These are phyloP conservation scores for Ptychodera flava DNA, from an alignment of 35 echinoderm and acorn worm species.

Conservation along the genomic window DNA sequence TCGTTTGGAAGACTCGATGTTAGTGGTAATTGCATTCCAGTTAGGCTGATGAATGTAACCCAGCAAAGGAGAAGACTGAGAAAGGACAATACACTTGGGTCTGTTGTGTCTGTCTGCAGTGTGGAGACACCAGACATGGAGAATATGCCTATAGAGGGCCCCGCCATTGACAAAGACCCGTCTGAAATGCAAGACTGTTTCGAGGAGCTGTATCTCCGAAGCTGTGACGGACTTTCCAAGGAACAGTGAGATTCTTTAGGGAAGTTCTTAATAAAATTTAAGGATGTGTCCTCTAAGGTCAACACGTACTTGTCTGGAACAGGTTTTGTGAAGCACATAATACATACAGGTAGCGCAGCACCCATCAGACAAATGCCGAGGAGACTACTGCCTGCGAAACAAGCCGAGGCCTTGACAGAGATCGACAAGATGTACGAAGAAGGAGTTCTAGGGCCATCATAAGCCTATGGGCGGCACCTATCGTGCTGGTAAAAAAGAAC, in stretches of 20 bases:
- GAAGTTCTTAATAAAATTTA: constrained; percentile 6
- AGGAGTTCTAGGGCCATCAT: not conserved
- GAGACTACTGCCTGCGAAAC: too few species aligned
- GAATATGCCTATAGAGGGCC: too few species aligned
- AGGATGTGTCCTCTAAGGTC: too few species aligned
- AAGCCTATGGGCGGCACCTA: constrained; percentile 32
- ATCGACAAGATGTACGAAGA: not conserved
- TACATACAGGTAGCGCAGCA: constrained; percentile 31
- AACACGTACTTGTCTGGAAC: constrained; percentile 45
- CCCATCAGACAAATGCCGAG: constrained; percentile 43
- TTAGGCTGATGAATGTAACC: not conserved
- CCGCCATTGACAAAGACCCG: too few species aligned
- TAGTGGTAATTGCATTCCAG: not conserved
- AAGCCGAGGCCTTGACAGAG: constrained; percentile 23
- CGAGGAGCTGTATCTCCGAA: constrained; percentile 1
- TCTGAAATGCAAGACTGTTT: constrained; percentile 8
- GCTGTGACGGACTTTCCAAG: not conserved
- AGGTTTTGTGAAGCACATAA: constrained; percentile 27
- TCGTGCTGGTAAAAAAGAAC: constrained; percentile 59
- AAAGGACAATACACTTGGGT: not conserved
- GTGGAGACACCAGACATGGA: not conserved
- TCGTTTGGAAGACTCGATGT: not conserved
- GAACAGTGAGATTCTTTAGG: not conserved
- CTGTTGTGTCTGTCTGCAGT: not conserved
- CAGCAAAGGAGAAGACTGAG: not conserved